These are phyloP conservation scores for Clitarchus hookeri DNA, from an alignment of 2,888 invertebrate species.

Conservation along the genomic window DNA sequence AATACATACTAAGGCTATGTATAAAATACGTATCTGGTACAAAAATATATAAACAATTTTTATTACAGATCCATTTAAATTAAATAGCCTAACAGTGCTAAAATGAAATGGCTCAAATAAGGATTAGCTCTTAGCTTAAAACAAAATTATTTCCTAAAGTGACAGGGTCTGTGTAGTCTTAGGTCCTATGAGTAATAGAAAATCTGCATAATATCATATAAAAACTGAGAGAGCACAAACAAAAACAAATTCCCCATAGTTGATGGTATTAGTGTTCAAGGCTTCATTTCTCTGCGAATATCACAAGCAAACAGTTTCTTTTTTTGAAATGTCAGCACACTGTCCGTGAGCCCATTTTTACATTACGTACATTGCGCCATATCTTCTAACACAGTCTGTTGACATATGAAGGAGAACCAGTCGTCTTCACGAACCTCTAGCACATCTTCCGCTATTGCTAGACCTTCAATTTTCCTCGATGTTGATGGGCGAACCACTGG, in stretches of 20 bases:
- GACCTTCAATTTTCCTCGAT: background rate
- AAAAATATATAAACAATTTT: background rate
- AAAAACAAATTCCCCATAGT: background rate
- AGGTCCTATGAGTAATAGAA: background rate
- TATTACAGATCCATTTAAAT: background rate
- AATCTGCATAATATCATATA: background rate
- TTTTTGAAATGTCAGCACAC: constrained; percentile 10
- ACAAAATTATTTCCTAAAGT: background rate
- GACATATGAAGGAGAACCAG: constrained; percentile 23
- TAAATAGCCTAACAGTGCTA: background rate
- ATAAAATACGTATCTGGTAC: background rate
- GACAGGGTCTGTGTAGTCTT: background rate
- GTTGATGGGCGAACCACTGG: background rate
- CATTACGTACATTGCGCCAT: constrained; percentile 9
- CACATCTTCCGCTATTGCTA: background rate
- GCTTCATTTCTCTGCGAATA: background rate
- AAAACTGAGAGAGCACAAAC: background rate
- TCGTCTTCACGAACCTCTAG: background rate
- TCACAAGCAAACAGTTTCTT: background rate
- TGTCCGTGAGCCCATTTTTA: constrained; percentile 24
- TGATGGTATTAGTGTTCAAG: background rate
- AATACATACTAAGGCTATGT: background rate
- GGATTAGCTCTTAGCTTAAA: background rate
- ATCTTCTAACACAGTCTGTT: background rate
- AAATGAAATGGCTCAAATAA: too few species aligned